A percentile compares a stretch with the other conserved stretches of the same genome.
These are phyloP conservation scores for Ips nitidus DNA, from an alignment of 1,140 invertebrate genomes.

Conservation along the genomic window DNA sequence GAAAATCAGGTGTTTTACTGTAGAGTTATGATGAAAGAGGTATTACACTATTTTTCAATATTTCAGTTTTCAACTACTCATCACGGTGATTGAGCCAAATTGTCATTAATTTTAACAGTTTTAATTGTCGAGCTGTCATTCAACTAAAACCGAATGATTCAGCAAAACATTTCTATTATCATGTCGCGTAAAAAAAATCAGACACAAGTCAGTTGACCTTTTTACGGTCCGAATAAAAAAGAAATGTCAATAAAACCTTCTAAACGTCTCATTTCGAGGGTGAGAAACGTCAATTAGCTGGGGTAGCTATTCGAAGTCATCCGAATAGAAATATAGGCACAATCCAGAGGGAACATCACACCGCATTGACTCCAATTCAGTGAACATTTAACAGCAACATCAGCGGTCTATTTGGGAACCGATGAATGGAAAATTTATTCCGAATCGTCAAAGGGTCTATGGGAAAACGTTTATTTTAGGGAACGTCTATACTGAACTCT, in stretches of 20 bases:
- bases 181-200: constrained; percentile 8
- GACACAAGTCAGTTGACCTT: constrained; percentile 28
- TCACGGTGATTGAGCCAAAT: no score
- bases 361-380: constrained; percentile 27
- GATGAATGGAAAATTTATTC: constrained; percentile 34
- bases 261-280: constrained; percentile 28
- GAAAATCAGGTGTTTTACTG: no score
- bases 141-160: constrained; percentile 5
- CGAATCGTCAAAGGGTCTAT: constrained; percentile 25
- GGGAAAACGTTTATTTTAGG: constrained; percentile 30
- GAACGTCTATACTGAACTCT: constrained; percentile 1
- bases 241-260: constrained; percentile 22
- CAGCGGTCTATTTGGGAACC: constrained; percentile 28
- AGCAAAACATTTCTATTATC: constrained; percentile 8
- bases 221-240: constrained; percentile 20
- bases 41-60: no score
- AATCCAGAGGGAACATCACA: constrained; percentile 27
- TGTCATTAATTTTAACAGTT: no score
- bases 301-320: constrained; percentile 23
- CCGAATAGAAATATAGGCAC: constrained; percentile 24
- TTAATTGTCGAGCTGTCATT: no score
- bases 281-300: constrained; percentile 34
- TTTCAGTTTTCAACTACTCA: no score
- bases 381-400: constrained; percentile 29
- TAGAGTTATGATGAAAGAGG: no score